Conservation (phyloP, 2,113 vertebrate species). For the Loxodonta africana region DNA sequence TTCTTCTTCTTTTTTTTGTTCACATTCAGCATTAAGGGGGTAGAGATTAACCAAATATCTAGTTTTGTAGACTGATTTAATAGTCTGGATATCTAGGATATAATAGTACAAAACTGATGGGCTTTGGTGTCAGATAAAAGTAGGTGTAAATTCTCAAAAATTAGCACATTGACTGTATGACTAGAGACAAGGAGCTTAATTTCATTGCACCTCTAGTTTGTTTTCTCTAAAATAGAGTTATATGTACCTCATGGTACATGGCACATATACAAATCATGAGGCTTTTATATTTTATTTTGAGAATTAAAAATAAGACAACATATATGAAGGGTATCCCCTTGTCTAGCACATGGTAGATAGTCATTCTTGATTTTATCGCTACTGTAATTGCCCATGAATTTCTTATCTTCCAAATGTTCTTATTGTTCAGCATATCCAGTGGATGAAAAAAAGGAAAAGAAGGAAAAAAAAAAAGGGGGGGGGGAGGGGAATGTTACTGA, state of each 20-base stretch:
- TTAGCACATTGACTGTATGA: neutral
- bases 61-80: neutral
- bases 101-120: neutral
- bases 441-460: neutral
- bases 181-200: neutral
- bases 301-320: neutral
- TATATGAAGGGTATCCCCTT: neutral
- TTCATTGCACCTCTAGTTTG: neutral
- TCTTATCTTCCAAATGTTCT: neutral
- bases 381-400: neutral
- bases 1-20: neutral
- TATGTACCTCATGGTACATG: neutral
- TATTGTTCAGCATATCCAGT: neutral
- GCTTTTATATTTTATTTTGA: neutral
- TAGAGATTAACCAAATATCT: neutral
- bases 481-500: neutral
- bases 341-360: neutral
- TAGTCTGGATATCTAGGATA: neutral
- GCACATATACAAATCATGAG: neutral
- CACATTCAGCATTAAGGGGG: neutral
- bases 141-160: neutral
- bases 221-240: neutral
- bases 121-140: constrained; percentile 21
- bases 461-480: neutral
- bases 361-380: neutral